These are phyloP conservation scores for Dasypus novemcinctus DNA, from an alignment of 2,113 vertebrate genomes.

Conservation along the genomic window DNA sequence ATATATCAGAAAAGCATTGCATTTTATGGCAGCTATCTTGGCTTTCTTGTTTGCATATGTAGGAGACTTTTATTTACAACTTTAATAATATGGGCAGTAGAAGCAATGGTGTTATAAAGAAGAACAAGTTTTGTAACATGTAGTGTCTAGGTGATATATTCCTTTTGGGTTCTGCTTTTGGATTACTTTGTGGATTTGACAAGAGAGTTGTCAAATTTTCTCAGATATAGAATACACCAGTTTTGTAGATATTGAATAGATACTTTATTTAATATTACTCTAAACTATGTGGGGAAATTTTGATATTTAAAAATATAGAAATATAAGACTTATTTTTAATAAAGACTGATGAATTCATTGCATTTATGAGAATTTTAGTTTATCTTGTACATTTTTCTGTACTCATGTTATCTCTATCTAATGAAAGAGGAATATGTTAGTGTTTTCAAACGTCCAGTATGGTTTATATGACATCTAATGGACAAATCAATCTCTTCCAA, in stretches of 20 bases:
- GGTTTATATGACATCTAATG: background rate
- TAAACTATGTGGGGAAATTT: background rate
- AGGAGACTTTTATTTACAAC: background rate
- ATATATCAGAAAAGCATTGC: background rate
- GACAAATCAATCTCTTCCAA: background rate
- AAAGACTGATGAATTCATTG: background rate
- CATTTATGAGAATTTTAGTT: background rate
- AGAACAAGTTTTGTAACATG: accelerated
- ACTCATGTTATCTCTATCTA: background rate
- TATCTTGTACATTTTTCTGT: background rate
- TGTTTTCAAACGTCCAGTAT: background rate
- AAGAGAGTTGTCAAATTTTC: background rate
- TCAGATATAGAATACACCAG: background rate
- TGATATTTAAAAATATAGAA: background rate
- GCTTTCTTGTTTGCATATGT: background rate
- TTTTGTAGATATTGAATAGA: background rate
- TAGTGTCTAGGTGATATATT: background rate
- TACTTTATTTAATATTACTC: background rate
- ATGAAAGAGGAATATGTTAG: background rate
- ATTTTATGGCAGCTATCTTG: background rate
- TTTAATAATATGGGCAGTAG: background rate
- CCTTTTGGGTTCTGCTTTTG: background rate
- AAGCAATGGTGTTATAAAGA: too few species aligned
- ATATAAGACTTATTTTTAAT: background rate
- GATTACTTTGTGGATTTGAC: too few species aligned